Percentiles rank a stretch among this genome's conserved stretches.
phyloP scores from a whole-genome alignment of 2,888 invertebrate genomes.

The Erebia ligea region DNA sequence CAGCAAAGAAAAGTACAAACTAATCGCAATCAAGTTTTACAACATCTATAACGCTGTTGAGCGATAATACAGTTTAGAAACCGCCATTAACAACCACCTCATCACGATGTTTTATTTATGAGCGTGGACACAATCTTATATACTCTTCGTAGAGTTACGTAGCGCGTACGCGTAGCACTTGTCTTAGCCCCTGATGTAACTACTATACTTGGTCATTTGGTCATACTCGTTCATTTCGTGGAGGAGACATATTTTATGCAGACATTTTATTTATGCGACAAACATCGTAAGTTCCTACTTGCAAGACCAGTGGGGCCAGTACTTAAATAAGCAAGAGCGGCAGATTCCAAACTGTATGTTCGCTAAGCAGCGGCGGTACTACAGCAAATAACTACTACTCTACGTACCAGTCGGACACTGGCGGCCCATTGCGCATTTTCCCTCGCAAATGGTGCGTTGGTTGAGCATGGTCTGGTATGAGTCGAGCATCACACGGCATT shows the following conservation, averaged over 20 bases:
- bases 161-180: too few relatives aligned
- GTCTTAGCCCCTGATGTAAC: too few relatives aligned
- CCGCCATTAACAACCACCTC: too few relatives aligned
- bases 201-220: too few relatives aligned
- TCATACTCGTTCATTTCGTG: too few relatives aligned
- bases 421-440: slow-evolving; percentile 91
- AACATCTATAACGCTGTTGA: slow-evolving; percentile 3
- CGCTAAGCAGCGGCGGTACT: not conserved
- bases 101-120: not conserved
- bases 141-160: too few relatives aligned
- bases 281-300: not conserved
- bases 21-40: slow-evolving; percentile 24
- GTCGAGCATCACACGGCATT: slow-evolving; percentile 90
- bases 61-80: slow-evolving; percentile 9
- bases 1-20: slow-evolving; percentile 23
- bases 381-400: slow-evolving; percentile 14
- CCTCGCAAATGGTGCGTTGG: slow-evolving; percentile 93
- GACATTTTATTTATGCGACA: too few relatives aligned
- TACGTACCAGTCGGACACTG: slow-evolving; percentile 91
- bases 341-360: not conserved
- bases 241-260: too few relatives aligned
- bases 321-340: not conserved
- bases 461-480: slow-evolving; percentile 92
- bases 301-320: not conserved
- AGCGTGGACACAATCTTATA: not conserved